phyloP scores from a whole-genome alignment of 2,113 vertebrate genomes.

The Salvator merianae region DNA sequence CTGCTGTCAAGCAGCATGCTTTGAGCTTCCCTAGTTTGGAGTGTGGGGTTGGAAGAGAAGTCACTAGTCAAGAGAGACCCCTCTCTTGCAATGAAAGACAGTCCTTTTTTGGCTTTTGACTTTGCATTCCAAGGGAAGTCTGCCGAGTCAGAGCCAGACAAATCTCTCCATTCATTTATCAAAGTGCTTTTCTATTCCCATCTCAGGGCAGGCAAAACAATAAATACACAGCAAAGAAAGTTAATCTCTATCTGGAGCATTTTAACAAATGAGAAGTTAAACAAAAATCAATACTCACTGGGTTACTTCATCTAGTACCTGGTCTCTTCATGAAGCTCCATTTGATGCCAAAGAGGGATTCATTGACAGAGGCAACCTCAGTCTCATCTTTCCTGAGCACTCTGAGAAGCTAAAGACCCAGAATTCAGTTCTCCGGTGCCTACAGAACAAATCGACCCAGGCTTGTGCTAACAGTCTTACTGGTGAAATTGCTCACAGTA shows the following conservation, averaged over 20 bases:
- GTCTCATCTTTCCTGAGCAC: not conserved
- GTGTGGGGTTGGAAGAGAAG: not conserved
- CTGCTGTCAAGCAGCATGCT: not conserved
- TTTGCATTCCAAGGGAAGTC: not conserved
- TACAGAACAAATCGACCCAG: no score
- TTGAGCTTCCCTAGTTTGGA: not conserved
- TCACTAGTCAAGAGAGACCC: no score
- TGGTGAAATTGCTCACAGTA: no score
- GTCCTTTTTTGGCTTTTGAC: not conserved
- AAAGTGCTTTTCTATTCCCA: not conserved
- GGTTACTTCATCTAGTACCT: not conserved
- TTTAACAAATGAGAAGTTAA: slow-evolving; percentile 54
- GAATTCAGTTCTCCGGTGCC: not conserved
- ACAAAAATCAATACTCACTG: slow-evolving; percentile 27
- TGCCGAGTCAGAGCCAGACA: not conserved
- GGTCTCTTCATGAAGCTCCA: not conserved
- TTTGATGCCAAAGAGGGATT: no score
- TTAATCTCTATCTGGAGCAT: slow-evolving; percentile 39
- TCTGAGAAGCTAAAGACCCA: not conserved
- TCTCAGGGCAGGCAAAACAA: slow-evolving; percentile 31
- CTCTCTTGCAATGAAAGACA: not conserved
- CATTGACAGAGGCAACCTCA: not conserved
- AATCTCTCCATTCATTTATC: not conserved
- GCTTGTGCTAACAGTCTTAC: not conserved
- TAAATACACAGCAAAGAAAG: slow-evolving; percentile 24